Evolutionary conservation across 30 jellyfish, hydroid and myxozoan species (phyloP).

Genomic region (Pseudorhiza aurosa): DNA sequence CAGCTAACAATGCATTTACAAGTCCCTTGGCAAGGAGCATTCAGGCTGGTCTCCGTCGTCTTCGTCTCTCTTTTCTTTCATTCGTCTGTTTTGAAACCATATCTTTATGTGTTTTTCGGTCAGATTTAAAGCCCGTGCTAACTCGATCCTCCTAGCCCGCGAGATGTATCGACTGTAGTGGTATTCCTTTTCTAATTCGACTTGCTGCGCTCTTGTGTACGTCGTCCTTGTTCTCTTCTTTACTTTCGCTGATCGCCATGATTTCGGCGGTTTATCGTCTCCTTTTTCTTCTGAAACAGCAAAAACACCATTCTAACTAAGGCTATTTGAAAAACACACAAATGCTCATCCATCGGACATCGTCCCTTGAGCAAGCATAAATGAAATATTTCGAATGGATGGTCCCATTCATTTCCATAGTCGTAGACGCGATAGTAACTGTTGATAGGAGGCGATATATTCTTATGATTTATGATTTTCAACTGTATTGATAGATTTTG

Average conservation of each 20-base stretch:
- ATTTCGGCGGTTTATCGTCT: conserved; percentile 84
- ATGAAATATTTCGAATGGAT: no score
- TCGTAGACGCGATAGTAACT: no score
- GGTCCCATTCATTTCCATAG: no score
- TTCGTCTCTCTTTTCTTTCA: conserved; percentile 90
- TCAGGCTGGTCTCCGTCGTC: conserved; percentile 74
- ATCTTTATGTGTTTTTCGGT: conserved; percentile 91
- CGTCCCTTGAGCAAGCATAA: no score
- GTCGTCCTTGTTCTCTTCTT: conserved; percentile 84
- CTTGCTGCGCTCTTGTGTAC: conserved; percentile 88
- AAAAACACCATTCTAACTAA: no score
- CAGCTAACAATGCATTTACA: no score
- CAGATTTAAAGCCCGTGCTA: conserved; percentile 70
- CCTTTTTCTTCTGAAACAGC: conserved; percentile 54
- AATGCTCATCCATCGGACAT: no score
- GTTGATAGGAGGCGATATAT: no score
- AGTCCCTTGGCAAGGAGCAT: conserved; percentile 36
- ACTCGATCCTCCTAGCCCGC: conserved; percentile 87
- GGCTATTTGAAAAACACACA: no score
- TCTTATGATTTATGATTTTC: no score
- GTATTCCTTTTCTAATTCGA: conserved; percentile 87
- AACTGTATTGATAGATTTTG: no score
- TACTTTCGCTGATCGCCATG: conserved; percentile 95
- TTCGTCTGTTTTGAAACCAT: conserved; percentile 88
- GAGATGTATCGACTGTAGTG: conserved; percentile 85